Base-by-base conservation (phyloP, 2,888 invertebrate genomes). In the Acrobasis suavella region DNA sequence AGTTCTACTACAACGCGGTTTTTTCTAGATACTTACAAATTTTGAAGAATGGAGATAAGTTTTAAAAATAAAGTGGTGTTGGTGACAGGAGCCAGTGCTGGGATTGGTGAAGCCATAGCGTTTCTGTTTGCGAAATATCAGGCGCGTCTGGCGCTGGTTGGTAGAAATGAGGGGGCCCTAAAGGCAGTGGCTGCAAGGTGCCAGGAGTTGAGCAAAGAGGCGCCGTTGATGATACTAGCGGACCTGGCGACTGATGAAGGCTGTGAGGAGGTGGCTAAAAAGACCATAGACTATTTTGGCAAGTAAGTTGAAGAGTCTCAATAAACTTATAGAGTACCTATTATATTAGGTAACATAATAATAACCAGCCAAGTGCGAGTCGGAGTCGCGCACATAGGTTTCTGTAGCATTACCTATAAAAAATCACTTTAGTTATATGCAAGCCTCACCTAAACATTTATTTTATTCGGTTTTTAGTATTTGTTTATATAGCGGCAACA, bases 61-160 rank as follows among this genome's bases (percentile, higher is more conserved):
- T 82, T 82, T 58, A 63, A 72, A 0, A 64, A 72, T 15, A 82
- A 82, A 72, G 80, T 82, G 0, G 80, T 81, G 50, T 52, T 83
- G 39, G 75, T 83, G 42, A 83, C 81, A 0, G 83, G 83, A 17
- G 82, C 82, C 0, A 82, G 82, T 62, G 77, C 78, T 1, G 83
- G 82, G 0, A 78, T 83, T 14, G 82, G 82, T 0, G 77, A 77
- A 62, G 67, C 75, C 5, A 80, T 71, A 1, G 81, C 81, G 8
- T 8, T 77, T 6, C 62, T 79, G 64, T 80, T 82, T 39, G 79
- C 80, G 0, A 68, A 73, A 56, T 72, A 70, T 62, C 77, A 78
- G 16, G 83, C 82, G 0, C 73, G 72, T 38, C 62, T 83, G 62
- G 64, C 76, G 0, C 69, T 82, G 3, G 81, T 81, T 12, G 82